These are phyloP conservation scores for Microchirus variegatus DNA, from an alignment of 2,797 vertebrate species.

Conservation along the genomic window DNA sequence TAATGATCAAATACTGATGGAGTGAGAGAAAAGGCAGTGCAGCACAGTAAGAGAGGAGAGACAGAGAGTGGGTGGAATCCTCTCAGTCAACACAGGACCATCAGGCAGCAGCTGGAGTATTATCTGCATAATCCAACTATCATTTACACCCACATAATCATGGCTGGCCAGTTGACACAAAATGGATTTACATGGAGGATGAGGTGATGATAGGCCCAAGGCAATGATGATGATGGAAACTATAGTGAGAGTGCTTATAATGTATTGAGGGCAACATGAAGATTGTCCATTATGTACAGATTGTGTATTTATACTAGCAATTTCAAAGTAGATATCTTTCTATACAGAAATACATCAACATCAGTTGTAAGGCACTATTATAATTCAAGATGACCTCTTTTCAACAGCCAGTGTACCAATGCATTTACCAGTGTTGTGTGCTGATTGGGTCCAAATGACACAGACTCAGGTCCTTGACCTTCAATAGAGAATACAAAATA, in stretches of 20 bases:
- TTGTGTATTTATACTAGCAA: too few species aligned
- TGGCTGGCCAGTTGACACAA: conserved; percentile 45
- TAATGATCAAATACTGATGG: conserved; percentile 20
- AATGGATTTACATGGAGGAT: conserved; percentile 59
- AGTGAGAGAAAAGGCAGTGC: conserved; percentile 5
- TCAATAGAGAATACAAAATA: too few species aligned
- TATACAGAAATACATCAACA: too few species aligned
- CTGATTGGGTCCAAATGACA: too few species aligned
- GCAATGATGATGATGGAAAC: conserved; percentile 28
- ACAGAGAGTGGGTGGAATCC: conserved; percentile 22
- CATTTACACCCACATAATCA: conserved; percentile 60
- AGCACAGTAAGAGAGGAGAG: conserved; percentile 1
- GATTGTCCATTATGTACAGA: too few species aligned
- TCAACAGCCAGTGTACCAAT: too few species aligned
- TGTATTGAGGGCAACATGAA: conserved; percentile 1
- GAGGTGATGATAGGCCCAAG: conserved; percentile 52
- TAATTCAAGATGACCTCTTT: too few species aligned
- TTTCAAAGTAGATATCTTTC: too few species aligned
- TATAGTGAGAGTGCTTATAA: not conserved
- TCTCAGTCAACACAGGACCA: conserved; percentile 35
- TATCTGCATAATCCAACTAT: conserved; percentile 70
- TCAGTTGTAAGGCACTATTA: too few species aligned
- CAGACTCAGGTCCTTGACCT: too few species aligned
- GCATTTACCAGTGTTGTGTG: too few species aligned
- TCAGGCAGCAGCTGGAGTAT: conserved; percentile 48